These are phyloP conservation scores for Xenentodon cancila DNA, from an alignment of 2,797 vertebrate species.

Conservation along the genomic window DNA sequence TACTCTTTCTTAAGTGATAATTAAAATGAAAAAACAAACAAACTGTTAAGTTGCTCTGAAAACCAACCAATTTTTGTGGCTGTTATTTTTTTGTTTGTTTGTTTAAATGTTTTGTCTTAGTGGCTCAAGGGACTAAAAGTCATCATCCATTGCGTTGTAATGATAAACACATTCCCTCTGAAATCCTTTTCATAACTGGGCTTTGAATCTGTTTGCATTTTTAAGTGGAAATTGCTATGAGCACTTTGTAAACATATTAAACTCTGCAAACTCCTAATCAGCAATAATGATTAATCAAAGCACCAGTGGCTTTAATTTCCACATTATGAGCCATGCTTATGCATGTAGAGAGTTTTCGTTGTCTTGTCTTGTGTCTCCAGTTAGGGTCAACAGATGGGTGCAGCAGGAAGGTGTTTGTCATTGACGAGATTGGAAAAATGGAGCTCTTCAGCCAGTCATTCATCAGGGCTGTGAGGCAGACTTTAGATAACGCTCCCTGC, in stretches of 20 bases:
- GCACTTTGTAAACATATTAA: too few relatives aligned
- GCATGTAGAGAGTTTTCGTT: not conserved
- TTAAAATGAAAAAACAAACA: too few relatives aligned
- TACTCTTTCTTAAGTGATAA: too few relatives aligned
- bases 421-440: slow-evolving; percentile 98
- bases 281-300: not conserved
- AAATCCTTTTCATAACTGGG: too few relatives aligned
- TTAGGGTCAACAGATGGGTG: slow-evolving; percentile 40
- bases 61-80: not conserved
- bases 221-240: too few relatives aligned
- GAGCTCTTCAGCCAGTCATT: slow-evolving; percentile 96
- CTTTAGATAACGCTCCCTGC: slow-evolving; percentile 73
- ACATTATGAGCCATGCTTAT: not conserved
- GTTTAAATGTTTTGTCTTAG: not conserved
- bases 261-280: too few relatives aligned
- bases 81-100: not conserved
- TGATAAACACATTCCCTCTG: too few relatives aligned
- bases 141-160: not conserved
- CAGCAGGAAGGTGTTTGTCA: slow-evolving; percentile 84
- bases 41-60: too few relatives aligned
- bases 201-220: too few relatives aligned
- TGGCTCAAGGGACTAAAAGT: not conserved
- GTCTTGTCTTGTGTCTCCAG: slow-evolving; percentile 63
- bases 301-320: not conserved
- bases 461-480: slow-evolving; percentile 86